phyloP scores from a whole-genome alignment of 64 coral and sea anemone genomes.

The Montipora capricornis region DNA sequence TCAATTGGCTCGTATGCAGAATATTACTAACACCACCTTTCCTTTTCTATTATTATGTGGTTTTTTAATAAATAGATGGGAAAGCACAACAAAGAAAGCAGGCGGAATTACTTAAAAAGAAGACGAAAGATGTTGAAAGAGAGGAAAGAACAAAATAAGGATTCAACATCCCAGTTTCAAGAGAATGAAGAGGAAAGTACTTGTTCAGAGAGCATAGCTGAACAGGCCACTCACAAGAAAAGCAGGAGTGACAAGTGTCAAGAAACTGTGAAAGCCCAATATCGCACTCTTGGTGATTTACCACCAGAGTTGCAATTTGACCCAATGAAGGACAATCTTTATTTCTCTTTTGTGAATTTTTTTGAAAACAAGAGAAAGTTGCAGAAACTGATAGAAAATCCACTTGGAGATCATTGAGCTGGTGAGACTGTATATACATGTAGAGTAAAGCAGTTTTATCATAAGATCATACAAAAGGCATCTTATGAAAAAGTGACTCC shows the following conservation, averaged over 20 bases:
- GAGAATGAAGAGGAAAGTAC: neutral
- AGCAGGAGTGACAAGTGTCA: neutral
- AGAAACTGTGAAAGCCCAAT: neutral
- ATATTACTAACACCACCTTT: too few relatives aligned
- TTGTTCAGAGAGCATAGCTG: neutral
- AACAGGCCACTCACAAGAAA: neutral
- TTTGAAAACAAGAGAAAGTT: slow-evolving; percentile 3
- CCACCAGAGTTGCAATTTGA: neutral
- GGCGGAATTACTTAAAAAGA: too few relatives aligned
- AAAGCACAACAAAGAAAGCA: too few relatives aligned
- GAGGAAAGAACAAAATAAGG: too few relatives aligned
- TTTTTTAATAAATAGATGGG: too few relatives aligned
- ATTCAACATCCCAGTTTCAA: neutral
- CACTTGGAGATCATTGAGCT: neutral
- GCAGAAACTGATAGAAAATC: neutral
- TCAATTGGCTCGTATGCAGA: too few relatives aligned
- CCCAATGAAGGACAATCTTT: neutral
- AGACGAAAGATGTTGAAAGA: too few relatives aligned
- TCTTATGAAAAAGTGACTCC: too few relatives aligned
- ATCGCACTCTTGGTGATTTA: neutral
- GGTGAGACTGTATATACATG: neutral
- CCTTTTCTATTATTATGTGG: too few relatives aligned
- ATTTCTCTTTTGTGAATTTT: neutral
- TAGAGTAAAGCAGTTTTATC: too few relatives aligned
- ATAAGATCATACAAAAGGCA: too few relatives aligned